A percentile compares a stretch with the other conserved stretches of the same genome.
Conservation (phyloP, 2,797 vertebrate species). For the Melanotaenia parkinsoni region DNA sequence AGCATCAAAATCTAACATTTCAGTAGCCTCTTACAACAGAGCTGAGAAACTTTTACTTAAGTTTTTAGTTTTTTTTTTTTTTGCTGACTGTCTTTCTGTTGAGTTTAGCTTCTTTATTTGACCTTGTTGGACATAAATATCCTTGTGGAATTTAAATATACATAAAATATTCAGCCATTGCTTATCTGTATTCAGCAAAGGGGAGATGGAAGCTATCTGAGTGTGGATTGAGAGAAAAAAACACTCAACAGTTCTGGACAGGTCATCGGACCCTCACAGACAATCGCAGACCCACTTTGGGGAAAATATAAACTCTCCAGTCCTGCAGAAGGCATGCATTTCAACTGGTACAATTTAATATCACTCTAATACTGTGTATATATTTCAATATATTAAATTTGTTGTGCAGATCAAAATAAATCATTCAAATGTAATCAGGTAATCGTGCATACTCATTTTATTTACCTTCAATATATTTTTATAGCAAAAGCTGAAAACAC, state of each 20-base stretch:
- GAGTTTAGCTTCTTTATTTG: conserved; percentile 30
- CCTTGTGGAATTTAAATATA: conserved; percentile 52
- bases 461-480: not conserved
- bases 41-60: not conserved
- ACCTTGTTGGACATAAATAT: conserved; percentile 45
- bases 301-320: conserved; percentile 25
- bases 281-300: conserved; percentile 28
- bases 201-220: conserved; percentile 15
- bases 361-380: not conserved
- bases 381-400: not conserved
- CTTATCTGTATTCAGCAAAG: conserved; percentile 49
- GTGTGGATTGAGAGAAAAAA: conserved; percentile 29
- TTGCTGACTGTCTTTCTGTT: conserved; percentile 18
- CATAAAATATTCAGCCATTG: conserved; percentile 53
- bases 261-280: conserved; percentile 34
- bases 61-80: conserved; percentile 26
- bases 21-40: not conserved
- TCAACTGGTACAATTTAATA: not conserved
- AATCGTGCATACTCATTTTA: not conserved
- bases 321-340: not conserved
- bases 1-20: not conserved
- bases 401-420: not conserved
- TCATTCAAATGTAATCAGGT: not conserved
- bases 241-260: conserved; percentile 17
- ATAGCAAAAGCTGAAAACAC: not conserved